Evolutionary conservation across 2,797 vertebrate genomes (phyloP).

Genomic region (Danio kyathit): DNA sequence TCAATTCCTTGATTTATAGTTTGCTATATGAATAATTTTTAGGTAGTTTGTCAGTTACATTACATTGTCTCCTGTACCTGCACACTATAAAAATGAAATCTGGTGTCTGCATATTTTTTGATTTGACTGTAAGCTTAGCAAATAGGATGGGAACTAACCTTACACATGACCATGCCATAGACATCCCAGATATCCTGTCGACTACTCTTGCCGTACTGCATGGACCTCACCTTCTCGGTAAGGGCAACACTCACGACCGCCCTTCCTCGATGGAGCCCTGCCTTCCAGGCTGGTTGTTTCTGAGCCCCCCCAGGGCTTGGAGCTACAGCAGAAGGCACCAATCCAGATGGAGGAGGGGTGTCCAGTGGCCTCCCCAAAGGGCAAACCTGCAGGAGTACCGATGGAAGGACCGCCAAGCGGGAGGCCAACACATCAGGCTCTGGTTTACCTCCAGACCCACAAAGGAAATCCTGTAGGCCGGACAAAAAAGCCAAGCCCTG

Average conservation of each 20-base stretch:
- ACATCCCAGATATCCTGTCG: constrained; percentile 92
- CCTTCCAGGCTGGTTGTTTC: constrained; percentile 92
- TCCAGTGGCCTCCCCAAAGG: constrained; percentile 90
- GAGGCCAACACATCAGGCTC: constrained; percentile 82
- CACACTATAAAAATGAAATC: background rate
- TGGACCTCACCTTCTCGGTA: constrained; percentile 89
- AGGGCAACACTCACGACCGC: constrained; percentile 86
- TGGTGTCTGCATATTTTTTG: no score
- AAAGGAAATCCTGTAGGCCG: constrained; percentile 86
- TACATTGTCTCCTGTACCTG: no score
- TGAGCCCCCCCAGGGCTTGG: constrained; percentile 70
- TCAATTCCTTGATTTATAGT: no score
- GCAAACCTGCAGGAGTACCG: constrained; percentile 87
- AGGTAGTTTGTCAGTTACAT: no score
- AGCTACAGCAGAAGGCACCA: constrained; percentile 61
- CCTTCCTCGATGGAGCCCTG: constrained; percentile 84
- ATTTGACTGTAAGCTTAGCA: background rate
- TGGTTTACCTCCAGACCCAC: constrained; percentile 76
- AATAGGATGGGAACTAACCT: constrained; percentile 79
- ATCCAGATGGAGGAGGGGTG: constrained; percentile 71
- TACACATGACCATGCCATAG: constrained; percentile 90
- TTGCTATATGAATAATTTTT: no score
- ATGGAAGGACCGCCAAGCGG: constrained; percentile 80
- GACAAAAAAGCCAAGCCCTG: constrained; percentile 87
- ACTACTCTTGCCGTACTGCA: constrained; percentile 89